A percentile compares a stretch with the other conserved stretches of the same genome.
These are phyloP conservation scores for Lathronympha strigana DNA, from an alignment of 2,888 invertebrate genomes.

Conservation along the genomic window DNA sequence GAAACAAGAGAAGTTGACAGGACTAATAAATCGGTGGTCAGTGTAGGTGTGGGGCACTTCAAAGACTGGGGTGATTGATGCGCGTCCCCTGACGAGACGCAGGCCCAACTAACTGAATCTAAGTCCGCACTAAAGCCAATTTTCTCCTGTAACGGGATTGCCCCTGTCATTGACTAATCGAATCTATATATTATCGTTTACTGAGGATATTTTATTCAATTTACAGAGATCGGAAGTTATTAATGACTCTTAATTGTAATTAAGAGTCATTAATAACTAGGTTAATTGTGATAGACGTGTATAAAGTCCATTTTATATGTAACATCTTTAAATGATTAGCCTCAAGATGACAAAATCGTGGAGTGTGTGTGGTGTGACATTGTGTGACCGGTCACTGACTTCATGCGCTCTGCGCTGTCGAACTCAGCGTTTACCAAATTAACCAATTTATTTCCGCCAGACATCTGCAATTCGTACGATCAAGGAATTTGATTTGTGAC, in stretches of 20 bases:
- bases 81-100: slow-evolving; percentile 65
- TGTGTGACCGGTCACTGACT: slow-evolving; percentile 19
- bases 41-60: slow-evolving; percentile 63
- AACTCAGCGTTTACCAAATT: slow-evolving; percentile 19
- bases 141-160: slow-evolving; percentile 56
- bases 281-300: too few species aligned
- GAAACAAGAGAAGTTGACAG: slow-evolving; percentile 67
- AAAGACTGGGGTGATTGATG: slow-evolving; percentile 71
- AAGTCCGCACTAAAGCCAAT: slow-evolving; percentile 55
- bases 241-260: slow-evolving; percentile 11
- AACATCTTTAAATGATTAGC: neutral
- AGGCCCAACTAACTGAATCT: slow-evolving; percentile 54
- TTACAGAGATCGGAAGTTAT: neutral
- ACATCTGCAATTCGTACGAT: slow-evolving; percentile 16
- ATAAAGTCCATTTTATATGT: slow-evolving; percentile 24
- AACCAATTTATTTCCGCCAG: slow-evolving; percentile 28
- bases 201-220: slow-evolving; percentile 6
- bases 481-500: too few species aligned
- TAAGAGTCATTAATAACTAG: slow-evolving; percentile 15
- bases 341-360: slow-evolving; percentile 21
- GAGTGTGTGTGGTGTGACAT: slow-evolving; percentile 2
- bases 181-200: slow-evolving; percentile 13
- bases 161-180: slow-evolving; percentile 50
- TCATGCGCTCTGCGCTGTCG: slow-evolving; percentile 15
- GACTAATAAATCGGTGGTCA: slow-evolving; percentile 69